These are phyloP conservation scores for Hydrolagus affinis DNA, from an alignment of 2,113 vertebrate species.

Conservation along the genomic window DNA sequence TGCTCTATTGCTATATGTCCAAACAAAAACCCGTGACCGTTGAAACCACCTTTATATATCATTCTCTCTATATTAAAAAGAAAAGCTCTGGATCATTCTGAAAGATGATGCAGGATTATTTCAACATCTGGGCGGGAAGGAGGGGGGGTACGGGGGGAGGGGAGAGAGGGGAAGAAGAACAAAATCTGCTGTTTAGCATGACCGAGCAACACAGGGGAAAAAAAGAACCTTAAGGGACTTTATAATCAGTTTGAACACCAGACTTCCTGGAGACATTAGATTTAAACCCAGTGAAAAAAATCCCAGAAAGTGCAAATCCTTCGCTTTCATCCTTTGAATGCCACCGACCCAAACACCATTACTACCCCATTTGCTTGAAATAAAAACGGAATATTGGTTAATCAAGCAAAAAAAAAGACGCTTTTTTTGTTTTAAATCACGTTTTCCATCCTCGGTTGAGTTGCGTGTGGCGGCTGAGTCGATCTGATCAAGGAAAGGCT, in stretches of 20 bases:
- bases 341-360: constrained; percentile 12
- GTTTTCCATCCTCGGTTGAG: not conserved
- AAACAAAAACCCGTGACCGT: not conserved
- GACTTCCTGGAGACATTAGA: constrained; percentile 35
- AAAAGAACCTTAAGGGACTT: constrained; percentile 33
- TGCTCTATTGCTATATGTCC: no score
- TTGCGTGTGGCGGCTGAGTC: constrained; percentile 18
- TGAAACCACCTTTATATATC: constrained; percentile 8
- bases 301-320: constrained; percentile 11
- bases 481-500: constrained; percentile 8
- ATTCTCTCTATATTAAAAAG: not conserved
- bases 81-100: constrained; percentile 21
- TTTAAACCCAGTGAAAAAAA: constrained; percentile 36
- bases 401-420: constrained; percentile 21
- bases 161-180: not conserved
- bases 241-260: constrained; percentile 34
- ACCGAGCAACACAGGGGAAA: constrained; percentile 31
- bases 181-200: constrained; percentile 23
- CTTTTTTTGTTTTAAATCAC: constrained; percentile 13
- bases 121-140: constrained; percentile 4
- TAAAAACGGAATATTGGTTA: not conserved
- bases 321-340: not conserved
- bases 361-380: constrained; percentile 26
- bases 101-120: constrained; percentile 23
- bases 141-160: no score